Percentiles rank a stretch among this genome's conserved stretches.
Conservation (phyloP, 1,140 invertebrate species). For the Cotesia chilonis region DNA sequence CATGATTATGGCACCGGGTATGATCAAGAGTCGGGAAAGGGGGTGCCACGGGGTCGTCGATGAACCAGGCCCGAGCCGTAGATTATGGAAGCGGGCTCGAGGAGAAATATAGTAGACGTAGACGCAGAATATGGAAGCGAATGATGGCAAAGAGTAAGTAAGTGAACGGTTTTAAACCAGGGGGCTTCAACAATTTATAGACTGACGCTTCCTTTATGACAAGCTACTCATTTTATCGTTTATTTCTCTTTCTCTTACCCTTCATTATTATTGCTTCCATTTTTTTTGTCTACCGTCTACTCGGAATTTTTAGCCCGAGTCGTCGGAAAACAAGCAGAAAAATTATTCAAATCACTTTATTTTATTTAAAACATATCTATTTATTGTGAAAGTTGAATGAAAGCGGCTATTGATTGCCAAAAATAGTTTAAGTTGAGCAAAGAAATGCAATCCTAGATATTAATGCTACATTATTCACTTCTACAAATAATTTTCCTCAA, state of each 20-base stretch:
- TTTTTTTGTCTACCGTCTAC: too few relatives aligned
- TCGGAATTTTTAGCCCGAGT: slow-evolving; percentile 61
- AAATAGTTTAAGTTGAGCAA: too few relatives aligned
- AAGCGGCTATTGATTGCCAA: too few relatives aligned
- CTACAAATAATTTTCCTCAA: too few relatives aligned
- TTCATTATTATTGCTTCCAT: not conserved
- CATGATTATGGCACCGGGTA: not conserved
- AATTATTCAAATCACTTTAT: slow-evolving; percentile 20
- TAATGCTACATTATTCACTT: too few relatives aligned
- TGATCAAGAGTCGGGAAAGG: slow-evolving; percentile 10
- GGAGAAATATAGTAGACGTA: too few relatives aligned
- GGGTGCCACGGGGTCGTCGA: slow-evolving; percentile 5
- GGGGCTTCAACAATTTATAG: slow-evolving; percentile 59
- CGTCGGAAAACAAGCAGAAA: slow-evolving; percentile 28
- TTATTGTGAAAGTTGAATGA: too few relatives aligned
- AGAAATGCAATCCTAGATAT: too few relatives aligned
- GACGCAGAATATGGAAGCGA: not conserved
- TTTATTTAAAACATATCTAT: too few relatives aligned
- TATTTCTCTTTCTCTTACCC: not conserved
- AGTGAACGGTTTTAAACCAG: slow-evolving; percentile 21
- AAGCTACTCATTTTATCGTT: slow-evolving; percentile 41
- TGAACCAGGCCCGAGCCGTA: slow-evolving; percentile 22
- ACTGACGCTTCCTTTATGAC: slow-evolving; percentile 63
- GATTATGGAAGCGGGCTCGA: not conserved
- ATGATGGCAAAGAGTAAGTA: slow-evolving; percentile 16